Evolutionary conservation across 2,113 vertebrate species (phyloP), one percentile per base, ranked within the genome.

Genomic region (Hyla sarda): DNA sequence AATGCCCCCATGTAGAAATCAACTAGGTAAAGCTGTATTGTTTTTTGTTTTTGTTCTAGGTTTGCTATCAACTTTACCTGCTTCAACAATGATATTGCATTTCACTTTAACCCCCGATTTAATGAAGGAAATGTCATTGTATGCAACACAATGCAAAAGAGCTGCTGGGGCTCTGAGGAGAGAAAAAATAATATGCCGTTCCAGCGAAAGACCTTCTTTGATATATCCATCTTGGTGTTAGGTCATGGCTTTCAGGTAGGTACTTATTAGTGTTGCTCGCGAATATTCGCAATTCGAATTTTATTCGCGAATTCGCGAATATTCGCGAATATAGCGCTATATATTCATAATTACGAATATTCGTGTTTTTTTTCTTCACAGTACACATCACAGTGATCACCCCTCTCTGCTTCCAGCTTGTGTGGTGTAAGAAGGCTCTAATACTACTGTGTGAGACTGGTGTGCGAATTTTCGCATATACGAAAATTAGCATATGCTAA

Each of bases 31-130:
- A 34, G 3, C 41, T 41, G 41, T 41, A 8, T 41, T 41, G n/a
- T n/a, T n/a, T n/a, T 25, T 21, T 72, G 17, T 83, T n/a, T 54
- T 14, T 28, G 41, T 65, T 78, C 19, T 13, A 86, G 84, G 37
- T 88, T 86, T 73, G 72, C 60, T 0, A 52, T 88, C 47, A 78
- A 88, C 56, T 88, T 88, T 21, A 23, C 72, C 28, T 78, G 71
- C 19, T 85, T 74, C 62, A 86, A 71, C 83, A 82, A 71, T 58
- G 87, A 88, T 13, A 52, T 86, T 41, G 87, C 87, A 50, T 86
- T 88, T 82, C 87, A 88, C 73, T 86, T 88, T 62, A 88, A 88
- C 62, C 50, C 81, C 10, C 87, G 87, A 7, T 88, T 86, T 21
- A 50, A 88, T 21, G 84, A 88, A 3, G 60, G 72, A 13, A 52